phyloP scores from a whole-genome alignment of 2,888 invertebrate genomes.

The Strigamia crassipes region DNA sequence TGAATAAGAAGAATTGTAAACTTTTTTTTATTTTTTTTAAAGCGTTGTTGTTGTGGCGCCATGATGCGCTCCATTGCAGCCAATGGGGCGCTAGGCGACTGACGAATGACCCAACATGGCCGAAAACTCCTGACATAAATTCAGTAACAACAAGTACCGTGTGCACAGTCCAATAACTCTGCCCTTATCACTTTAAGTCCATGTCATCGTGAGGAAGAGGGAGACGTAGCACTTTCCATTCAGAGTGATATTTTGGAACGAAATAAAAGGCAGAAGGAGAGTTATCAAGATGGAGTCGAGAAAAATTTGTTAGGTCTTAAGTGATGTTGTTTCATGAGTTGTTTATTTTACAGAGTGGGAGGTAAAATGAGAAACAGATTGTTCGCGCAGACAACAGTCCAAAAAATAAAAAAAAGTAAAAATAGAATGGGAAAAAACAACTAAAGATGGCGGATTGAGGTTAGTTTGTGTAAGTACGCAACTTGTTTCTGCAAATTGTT shows the following conservation, averaged over 20 bases:
- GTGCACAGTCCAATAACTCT: conserved; percentile 31
- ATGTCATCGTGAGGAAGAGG: conserved; percentile 13
- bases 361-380: conserved; percentile 35
- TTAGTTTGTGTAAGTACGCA: background rate
- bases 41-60: conserved; percentile 17
- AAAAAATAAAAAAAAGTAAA: background rate
- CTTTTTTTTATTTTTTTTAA: background rate
- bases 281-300: conserved; percentile 14
- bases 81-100: conserved; percentile 20
- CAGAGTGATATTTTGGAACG: conserved; percentile 19
- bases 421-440: background rate
- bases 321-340: conserved; percentile 35
- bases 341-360: conserved; percentile 28
- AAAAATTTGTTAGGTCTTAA: conserved; percentile 29
- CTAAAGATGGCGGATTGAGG: background rate
- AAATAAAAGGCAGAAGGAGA: conserved; percentile 7
- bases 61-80: conserved; percentile 30
- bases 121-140: conserved; percentile 27
- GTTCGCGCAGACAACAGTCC: background rate
- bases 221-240: conserved; percentile 7
- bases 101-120: conserved; percentile 33
- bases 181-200: conserved; percentile 31
- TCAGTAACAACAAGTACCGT: conserved; percentile 28
- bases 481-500: background rate
- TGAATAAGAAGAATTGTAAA: background rate